Evolutionary conservation across 2,113 vertebrate genomes (phyloP), one percentile per base, ranked within the genome.

Genomic region (Engraulis encrasicolus): DNA sequence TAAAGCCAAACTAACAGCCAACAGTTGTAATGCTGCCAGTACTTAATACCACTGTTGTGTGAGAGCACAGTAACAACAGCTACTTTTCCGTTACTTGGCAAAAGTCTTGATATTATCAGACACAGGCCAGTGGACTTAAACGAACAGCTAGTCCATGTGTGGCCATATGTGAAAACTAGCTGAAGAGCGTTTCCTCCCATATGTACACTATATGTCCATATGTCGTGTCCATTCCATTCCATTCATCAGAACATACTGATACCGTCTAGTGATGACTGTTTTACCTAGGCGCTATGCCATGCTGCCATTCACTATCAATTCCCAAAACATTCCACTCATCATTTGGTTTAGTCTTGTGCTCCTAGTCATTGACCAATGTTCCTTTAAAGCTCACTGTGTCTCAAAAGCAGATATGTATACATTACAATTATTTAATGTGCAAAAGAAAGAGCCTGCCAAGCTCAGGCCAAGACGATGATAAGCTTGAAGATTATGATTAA

Each of bases 341-440:
- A 74, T 74, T 74, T 74, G 66, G 66, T 74, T 74, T 74, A 74
- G 66, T 74, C 66, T 74, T 74, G 66, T 74, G 66, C 66, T 74
- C 66, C 31, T 74, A 74, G 15, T 71, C 61, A 71, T 45, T 45
- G 40, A 19, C 34, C 31, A 27, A 34, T 36, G 27, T 15, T 74
- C 66, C 66, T 31, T 74, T 74, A 74, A 74, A 74, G 66, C 61
- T 71, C 61, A 14, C 15, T 71, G 66, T 74, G 66, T 74, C 27
- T 34, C 27, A 15, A 74, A 74, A 34, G 66, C 66, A 74, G 58
- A 27, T 74, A 74, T 74, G 66, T 74, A 74, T 74, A 74, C 27
- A 74, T 74, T 74, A 74, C 66, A 74, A 74, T 74, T 74, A 23
- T 14, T 74, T 36, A 11, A 74, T 74, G 66, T 74, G 66, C 66